These are phyloP conservation scores for Tichodroma muraria DNA, from an alignment of 2,113 vertebrate genomes.

Conservation along the genomic window DNA sequence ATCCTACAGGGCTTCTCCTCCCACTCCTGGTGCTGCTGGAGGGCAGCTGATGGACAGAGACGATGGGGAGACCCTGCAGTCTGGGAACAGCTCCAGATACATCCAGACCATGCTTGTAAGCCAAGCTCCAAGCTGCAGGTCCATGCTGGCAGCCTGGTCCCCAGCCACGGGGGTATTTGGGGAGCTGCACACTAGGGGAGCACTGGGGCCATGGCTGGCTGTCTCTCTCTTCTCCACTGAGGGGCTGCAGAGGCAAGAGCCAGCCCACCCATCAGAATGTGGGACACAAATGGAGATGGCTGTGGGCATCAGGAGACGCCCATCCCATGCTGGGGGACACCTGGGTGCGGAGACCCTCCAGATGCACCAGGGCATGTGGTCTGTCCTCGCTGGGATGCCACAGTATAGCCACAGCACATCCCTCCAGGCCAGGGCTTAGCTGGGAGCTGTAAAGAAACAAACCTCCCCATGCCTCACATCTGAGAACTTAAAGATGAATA, in stretches of 20 bases:
- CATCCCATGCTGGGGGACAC: too few species aligned
- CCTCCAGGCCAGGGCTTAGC: background rate
- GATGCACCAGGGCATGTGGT: background rate
- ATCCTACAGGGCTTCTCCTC: background rate
- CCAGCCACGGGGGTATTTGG: background rate
- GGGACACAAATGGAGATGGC: background rate
- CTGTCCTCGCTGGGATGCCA: background rate
- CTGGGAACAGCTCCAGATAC: background rate
- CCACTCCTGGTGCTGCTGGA: background rate
- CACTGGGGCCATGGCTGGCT: background rate
- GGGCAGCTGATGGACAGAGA: background rate
- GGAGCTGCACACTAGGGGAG: background rate
- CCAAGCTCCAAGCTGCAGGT: background rate
- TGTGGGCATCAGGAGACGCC: background rate
- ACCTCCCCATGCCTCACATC: fast-evolving
- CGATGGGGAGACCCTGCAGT: fast-evolving
- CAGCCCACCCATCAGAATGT: background rate
- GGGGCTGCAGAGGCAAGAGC: background rate
- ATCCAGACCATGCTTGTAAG: background rate
- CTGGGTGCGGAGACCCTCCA: background rate
- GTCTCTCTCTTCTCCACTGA: background rate
- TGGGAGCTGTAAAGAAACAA: background rate
- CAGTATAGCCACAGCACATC: background rate
- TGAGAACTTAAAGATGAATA: background rate
- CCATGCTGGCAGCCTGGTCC: background rate